These are phyloP conservation scores for Thyatira batis DNA, from an alignment of 2,888 invertebrate genomes.

Conservation along the genomic window DNA sequence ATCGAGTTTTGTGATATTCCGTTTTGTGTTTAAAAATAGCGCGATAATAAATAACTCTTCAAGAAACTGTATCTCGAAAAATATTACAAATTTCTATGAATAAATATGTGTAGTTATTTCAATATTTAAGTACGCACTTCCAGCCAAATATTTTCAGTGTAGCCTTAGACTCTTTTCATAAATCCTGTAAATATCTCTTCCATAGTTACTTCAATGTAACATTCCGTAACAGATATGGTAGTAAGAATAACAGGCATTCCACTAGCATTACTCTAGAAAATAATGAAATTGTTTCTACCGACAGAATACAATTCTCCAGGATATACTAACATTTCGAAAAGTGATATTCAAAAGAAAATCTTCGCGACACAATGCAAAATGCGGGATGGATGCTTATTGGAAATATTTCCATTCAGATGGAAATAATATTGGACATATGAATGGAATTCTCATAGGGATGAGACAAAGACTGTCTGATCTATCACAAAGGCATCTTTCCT, in stretches of 20 bases:
- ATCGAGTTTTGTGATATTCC: neutral
- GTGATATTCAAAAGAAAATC: constrained; percentile 44
- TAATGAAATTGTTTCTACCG: constrained; percentile 31
- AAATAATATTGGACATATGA: constrained; percentile 69
- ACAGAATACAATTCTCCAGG: constrained; percentile 18
- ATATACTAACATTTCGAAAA: constrained; percentile 32
- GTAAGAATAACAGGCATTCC: neutral
- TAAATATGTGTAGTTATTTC: too few relatives aligned
- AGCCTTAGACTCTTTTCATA: too few relatives aligned
- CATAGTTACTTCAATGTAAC: neutral
- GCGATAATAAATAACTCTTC: too few relatives aligned
- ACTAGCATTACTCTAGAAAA: constrained; percentile 17
- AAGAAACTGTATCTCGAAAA: too few relatives aligned
- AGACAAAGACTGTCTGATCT: constrained; percentile 49
- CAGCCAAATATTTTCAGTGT: too few relatives aligned
- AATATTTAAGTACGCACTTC: too few relatives aligned
- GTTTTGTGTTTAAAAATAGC: too few relatives aligned
- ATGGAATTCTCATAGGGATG: constrained; percentile 57
- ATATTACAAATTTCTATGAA: too few relatives aligned
- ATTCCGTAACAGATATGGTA: neutral
- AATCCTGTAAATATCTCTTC: neutral
- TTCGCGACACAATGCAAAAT: constrained; percentile 48
- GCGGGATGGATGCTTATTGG: constrained; percentile 59
- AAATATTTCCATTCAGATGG: constrained; percentile 69
- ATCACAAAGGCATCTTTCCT: constrained; percentile 34